These are phyloP conservation scores for Chaetophractus vellerosus DNA, from an alignment of 2,797 vertebrate species.

Conservation along the genomic window DNA sequence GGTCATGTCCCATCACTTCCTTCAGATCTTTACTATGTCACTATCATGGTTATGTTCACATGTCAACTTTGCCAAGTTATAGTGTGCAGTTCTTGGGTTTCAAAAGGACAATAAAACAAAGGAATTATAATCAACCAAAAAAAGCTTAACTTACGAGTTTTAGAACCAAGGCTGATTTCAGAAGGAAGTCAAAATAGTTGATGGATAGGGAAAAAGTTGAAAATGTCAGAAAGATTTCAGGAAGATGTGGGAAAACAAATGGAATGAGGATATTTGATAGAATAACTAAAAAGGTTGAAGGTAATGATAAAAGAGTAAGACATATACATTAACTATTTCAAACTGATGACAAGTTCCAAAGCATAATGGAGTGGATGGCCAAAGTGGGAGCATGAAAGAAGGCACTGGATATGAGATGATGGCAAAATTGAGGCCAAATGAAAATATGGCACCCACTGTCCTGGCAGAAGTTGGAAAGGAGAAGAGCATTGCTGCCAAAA, in stretches of 20 bases:
- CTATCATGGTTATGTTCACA: too few species aligned
- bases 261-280: not conserved
- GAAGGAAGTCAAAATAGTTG: not conserved
- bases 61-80: too few species aligned
- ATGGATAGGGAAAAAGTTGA: not conserved
- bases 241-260: not conserved
- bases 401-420: not conserved
- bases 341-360: not conserved
- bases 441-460: too few species aligned
- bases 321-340: not conserved
- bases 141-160: not conserved
- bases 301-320: not conserved
- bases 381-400: not conserved
- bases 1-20: not conserved
- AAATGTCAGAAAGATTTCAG: not conserved
- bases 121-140: not conserved
- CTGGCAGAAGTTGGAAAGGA: too few species aligned
- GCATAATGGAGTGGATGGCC: rapidly evolving
- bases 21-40: not conserved
- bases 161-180: not conserved
- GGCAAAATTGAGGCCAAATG: not conserved
- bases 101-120: not conserved
- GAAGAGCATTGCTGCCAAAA: too few species aligned
- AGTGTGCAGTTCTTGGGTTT: not conserved
- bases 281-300: not conserved